phyloP scores from a whole-genome alignment of 2,113 vertebrate species.

The Psephotus haematonotus region DNA sequence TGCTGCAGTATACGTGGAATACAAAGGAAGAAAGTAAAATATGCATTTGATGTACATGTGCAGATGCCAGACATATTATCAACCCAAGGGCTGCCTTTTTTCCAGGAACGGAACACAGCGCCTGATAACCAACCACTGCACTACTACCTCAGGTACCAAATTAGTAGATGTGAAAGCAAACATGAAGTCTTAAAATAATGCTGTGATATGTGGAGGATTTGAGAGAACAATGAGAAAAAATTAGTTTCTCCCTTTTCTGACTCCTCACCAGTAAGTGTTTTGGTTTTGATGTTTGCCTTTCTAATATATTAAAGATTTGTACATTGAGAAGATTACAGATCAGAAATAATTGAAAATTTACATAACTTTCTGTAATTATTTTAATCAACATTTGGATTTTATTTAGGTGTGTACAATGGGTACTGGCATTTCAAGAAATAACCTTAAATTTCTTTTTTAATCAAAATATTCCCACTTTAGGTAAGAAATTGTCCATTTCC shows the following conservation, averaged over 20 bases:
- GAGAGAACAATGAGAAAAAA: not conserved
- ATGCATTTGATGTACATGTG: slow-evolving; percentile 16
- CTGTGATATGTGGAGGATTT: too few relatives aligned
- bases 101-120: not conserved
- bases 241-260: not conserved
- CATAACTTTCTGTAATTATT: not conserved
- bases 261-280: not conserved
- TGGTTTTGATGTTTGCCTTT: not conserved
- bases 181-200: not conserved
- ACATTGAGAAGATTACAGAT: not conserved
- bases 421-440: not conserved
- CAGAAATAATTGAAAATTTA: not conserved
- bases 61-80: not conserved
- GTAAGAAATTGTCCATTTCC: not conserved
- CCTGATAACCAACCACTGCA: not conserved
- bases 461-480: not conserved
- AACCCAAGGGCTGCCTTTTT: not conserved
- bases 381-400: not conserved
- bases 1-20: not conserved
- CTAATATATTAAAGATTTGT: not conserved
- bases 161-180: not conserved
- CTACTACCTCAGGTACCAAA: not conserved
- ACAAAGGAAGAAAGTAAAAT: not conserved
- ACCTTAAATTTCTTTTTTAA: not conserved
- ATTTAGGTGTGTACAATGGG: not conserved